Base-by-base conservation (phyloP, 2,888 invertebrate species). In the Apodemia zela region DNA sequence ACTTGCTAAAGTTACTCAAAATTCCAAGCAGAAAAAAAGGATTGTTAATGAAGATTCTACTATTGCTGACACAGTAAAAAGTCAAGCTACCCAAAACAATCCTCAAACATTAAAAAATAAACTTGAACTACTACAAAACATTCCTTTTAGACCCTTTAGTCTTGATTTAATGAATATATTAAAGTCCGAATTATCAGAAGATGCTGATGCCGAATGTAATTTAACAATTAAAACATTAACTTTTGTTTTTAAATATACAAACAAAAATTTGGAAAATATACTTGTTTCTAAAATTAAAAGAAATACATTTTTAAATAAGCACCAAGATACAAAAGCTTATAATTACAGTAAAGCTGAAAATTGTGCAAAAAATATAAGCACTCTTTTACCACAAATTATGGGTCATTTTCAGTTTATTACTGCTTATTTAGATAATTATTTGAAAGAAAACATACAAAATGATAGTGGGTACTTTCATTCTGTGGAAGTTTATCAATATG, bases 261-360 rank as follows among this genome's bases (percentile, higher is more conserved):
- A 84, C 68, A 69, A 66, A 59, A 82, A 80, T 65, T 66, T 90
- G 49, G 84, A 85, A 62, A 79, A 71, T 64, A 72, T 80, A 59
- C 71, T 91, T 61, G 71, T 89, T 63, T 81, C 89, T 18, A 89
- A 83, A 73, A 81, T 88, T 54, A 90, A 89, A 73, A 82, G 72
- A 67, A 82, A 79, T 45, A 84, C 86, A 25, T 87, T 87, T 76
- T 73, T 89, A 1, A 73, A 79, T 6, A 89, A 87, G 70, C 77
- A 77, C 71, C 80, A 85, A 61, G 70, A 67, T 66, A 60, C 67
- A 62, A 68, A 68, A 35, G 65, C 73, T 4, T 90, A 91, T 70
- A 80, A 87, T 69, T 71, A 76, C 51, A 72, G 71, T 62, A 83
- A 82, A 73, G 89, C 87, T 60, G 81, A 84, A 76, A 72, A 82